Evolutionary conservation across 2,797 vertebrate species (phyloP), one percentile per base, ranked within the genome.

Genomic region (Malacoraja senta): DNA sequence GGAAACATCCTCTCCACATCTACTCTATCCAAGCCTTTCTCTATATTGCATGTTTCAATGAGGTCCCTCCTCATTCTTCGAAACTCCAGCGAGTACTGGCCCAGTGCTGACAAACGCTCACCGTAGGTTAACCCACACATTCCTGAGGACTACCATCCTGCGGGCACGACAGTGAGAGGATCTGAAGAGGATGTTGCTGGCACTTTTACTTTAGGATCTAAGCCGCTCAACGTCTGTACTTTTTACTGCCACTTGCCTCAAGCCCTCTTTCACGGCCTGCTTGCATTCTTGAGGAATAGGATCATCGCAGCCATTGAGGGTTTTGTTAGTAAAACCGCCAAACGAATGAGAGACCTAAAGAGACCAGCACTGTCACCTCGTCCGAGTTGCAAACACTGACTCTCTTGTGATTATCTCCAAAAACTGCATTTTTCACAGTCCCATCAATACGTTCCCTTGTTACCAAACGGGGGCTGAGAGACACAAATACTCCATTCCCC

Each of bases 291-390:
- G n/a, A 8, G 65, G 12, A 88, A 63, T 88, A 65, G 84, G 61
- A 35, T 88, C 84, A 68, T 88, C 63, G n/a, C 84, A 68, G 29
- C 84, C 84, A 88, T 88, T 32, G 35, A 88, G 63, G n/a, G 84
- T 32, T 32, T 35, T 88, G 17, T 32, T 88, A 88, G 32, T 88
- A 63, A 68, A 88, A 88, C 68, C n/a, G 68, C 15, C 84, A 88
- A 63, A 88, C 35, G 68, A 88, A 61, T 84, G 26, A 53, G 61
- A 68, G 84, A 88, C 84, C 84, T 68, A 68, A 88, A 88, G n/a
- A 68, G 84, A 21, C 81, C 81, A 88, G 84, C 17, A 68, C 83
- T 86, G 83, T 86, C 83, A 86, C n/a, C 84, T 88, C 84, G 21
- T 88, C 84, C 61, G 1, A 24, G 84, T 21, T 68, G 84, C n/a